Percentiles rank a stretch among this genome's conserved stretches.
These are phyloP conservation scores for Macheiramphus alcinus DNA, from an alignment of 2,113 vertebrate genomes.

Conservation along the genomic window DNA sequence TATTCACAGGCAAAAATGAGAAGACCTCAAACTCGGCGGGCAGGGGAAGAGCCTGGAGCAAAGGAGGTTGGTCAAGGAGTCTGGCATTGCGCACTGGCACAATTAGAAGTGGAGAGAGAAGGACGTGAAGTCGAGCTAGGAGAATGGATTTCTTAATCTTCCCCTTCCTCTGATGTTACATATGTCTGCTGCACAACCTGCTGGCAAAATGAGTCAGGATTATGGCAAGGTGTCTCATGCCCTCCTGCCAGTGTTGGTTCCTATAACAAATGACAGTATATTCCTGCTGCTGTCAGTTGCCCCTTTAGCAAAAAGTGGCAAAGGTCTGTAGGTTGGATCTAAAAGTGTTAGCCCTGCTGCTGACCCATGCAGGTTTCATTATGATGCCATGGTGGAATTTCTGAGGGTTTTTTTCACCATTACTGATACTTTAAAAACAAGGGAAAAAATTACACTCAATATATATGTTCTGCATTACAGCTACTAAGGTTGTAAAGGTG, in stretches of 20 bases:
- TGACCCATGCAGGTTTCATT: conserved; percentile 1
- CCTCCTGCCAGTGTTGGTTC: not conserved
- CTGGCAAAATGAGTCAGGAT: not conserved
- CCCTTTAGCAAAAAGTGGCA: not conserved
- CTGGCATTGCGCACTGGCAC: not conserved
- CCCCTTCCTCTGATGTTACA: not conserved
- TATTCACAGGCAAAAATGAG: not conserved
- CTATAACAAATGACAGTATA: not conserved
- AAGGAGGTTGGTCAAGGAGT: not conserved
- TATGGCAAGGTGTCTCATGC: not conserved
- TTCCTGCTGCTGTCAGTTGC: not conserved
- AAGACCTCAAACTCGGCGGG: not conserved
- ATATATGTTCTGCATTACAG: not conserved
- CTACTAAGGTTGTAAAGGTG: not conserved
- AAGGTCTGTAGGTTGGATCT: not conserved
- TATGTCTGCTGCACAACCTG: not conserved
- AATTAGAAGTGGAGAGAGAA: not conserved
- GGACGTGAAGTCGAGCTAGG: not conserved
- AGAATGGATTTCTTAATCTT: not conserved
- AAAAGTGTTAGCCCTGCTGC: not conserved
- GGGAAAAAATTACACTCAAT: not conserved
- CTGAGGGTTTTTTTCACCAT: not conserved
- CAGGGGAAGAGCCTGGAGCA: not conserved
- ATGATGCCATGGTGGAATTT: conserved; percentile 18
- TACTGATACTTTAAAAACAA: not conserved